Percentiles rank a stretch among this genome's conserved stretches.
Conservation (phyloP, 2,113 vertebrate species). For the Alligator sinensis region DNA sequence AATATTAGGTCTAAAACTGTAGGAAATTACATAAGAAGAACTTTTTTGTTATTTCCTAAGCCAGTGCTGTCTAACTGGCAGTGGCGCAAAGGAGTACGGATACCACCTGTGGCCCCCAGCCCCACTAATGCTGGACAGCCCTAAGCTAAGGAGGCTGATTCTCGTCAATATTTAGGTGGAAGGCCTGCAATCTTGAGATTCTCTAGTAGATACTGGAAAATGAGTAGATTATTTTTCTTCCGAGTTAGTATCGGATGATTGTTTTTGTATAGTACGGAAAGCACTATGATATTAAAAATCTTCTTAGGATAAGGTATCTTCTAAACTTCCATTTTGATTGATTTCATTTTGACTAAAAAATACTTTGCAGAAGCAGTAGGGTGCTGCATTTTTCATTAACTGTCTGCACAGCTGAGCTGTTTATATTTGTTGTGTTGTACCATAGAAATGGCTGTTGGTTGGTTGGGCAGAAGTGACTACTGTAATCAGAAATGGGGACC, state of each 20-base stretch:
- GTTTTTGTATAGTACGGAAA: background rate
- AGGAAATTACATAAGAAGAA: too few species aligned
- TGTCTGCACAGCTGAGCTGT: background rate
- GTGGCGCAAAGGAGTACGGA: too few species aligned
- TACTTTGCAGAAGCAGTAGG: background rate
- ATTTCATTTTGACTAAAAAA: background rate
- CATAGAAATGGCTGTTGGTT: background rate
- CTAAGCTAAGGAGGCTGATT: background rate
- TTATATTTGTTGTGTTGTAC: accelerated
- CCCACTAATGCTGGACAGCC: too few species aligned
- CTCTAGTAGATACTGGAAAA: background rate
- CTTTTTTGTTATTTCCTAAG: too few species aligned
- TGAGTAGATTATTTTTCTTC: background rate
- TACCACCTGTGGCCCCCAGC: too few species aligned
- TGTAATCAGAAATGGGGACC: background rate
- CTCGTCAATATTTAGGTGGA: background rate
- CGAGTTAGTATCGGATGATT: background rate
- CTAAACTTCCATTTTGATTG: background rate
- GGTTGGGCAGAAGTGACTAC: background rate
- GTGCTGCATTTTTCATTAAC: background rate
- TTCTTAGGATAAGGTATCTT: background rate
- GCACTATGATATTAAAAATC: background rate
- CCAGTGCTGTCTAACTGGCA: too few species aligned
- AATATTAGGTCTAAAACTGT: too few species aligned
- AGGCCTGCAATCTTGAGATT: background rate